Base-by-base conservation (phyloP, 2,113 vertebrate species). In the Acanthochromis polyacanthus region DNA sequence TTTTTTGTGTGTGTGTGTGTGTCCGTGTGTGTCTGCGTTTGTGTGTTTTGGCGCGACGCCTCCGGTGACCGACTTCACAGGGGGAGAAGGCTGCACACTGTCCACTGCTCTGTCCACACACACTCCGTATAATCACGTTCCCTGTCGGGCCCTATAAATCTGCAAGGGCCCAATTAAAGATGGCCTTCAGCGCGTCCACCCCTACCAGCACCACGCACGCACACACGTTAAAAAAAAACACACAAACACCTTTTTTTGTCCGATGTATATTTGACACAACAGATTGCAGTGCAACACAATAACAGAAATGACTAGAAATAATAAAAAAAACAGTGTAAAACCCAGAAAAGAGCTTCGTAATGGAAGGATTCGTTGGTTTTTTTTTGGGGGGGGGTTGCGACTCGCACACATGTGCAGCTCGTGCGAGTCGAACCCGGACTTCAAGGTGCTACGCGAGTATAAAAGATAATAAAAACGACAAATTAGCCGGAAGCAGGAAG, bases 111-210 rank as follows among this genome's bases (percentile, higher is more conserved):
- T 80, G 88, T 91, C 87, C 81, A 86, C 88, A 85, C 88, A 82
- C 84, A 83, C 87, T 60, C 71, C 45, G 86, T 80, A 89, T 92
- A 92, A 93, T 91, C 88, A 89, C 75, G 82, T 72, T 90, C 90
- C 86, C 87, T 93, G 93, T 94, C 93, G 88, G 85, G 85, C 86
- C 89, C 80, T 87, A 93, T 93, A 92, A 92, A 92, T 93, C 91
- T 92, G 91, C 69, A 36, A 66, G 86, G 87, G 87, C 81, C 92
- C 92, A 92, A 92, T 93, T 93, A 94, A 93, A 93, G 70, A 90
- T 85, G 3, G 87, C 92, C 93, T 90, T 88, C 52, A 93, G 93
- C 93, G 3, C 59, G 89, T 73, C 73, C 88, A 78, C 84, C 70
- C 78, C 79, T 66, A 86, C 85, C 63, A 78, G 76, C 86, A 57